Conservation (phyloP, 1,140 invertebrate species). For the Hermetia illucens region DNA sequence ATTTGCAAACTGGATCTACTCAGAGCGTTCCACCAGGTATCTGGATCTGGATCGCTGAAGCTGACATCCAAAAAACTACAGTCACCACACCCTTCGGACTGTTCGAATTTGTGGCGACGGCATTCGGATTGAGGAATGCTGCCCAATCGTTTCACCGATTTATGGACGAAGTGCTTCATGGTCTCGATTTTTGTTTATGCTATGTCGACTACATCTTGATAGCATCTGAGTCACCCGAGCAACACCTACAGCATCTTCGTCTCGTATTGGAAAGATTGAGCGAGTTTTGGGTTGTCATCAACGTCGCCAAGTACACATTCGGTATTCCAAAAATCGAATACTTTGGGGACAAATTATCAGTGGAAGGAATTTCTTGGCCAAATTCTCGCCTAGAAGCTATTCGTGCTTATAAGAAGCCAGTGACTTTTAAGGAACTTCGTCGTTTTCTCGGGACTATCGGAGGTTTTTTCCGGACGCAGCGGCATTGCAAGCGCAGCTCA, state of each 20-base stretch:
- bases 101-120: constrained; percentile 17
- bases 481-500: too few species aligned
- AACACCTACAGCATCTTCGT: constrained; percentile 32
- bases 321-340: constrained; percentile 9
- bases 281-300: constrained; percentile 28
- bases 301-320: constrained; percentile 29
- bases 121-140: too few species aligned
- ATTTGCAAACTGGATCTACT: constrained; percentile 34
- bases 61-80: constrained; percentile 25
- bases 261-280: constrained; percentile 21
- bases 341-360: too few species aligned
- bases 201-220: constrained; percentile 32
- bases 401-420: too few species aligned
- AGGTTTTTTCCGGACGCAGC: too few species aligned
- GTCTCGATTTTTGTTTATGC: constrained; percentile 9
- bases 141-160: too few species aligned
- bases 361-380: too few species aligned
- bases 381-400: too few species aligned
- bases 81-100: constrained; percentile 23
- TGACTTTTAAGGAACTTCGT: too few species aligned
- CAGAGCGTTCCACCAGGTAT: constrained; percentile 33
- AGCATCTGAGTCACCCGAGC: constrained; percentile 18
- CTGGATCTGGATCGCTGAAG: constrained; percentile 12
- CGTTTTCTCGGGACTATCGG: too few species aligned
- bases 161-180: constrained; percentile 1